phyloP scores from a whole-genome alignment of 1,140 invertebrate genomes.

The Drosophila chauvacae region DNA sequence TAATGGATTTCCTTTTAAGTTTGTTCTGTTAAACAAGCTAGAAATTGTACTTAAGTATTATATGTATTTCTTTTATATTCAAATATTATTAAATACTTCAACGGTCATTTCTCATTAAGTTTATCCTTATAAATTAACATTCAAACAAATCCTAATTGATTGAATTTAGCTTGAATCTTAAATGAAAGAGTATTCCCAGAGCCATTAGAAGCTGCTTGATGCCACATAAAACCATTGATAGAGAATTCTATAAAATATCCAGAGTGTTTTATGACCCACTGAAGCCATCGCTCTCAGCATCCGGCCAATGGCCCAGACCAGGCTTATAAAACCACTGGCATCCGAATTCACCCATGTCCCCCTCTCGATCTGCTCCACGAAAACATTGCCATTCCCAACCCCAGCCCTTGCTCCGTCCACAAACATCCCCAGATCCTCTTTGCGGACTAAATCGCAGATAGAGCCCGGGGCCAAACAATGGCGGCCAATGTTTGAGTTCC shows the following conservation, averaged over 20 bases:
- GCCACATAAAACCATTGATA: neutral
- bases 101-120: no score
- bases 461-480: constrained; percentile 48
- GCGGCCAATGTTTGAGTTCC: constrained; percentile 57
- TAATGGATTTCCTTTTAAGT: no score
- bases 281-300: constrained; percentile 2
- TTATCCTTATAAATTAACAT: no score
- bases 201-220: neutral
- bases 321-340: constrained; percentile 36
- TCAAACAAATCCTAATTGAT: neutral
- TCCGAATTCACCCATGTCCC: neutral
- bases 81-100: neutral
- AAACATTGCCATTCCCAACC: neutral
- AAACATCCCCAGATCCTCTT: constrained; percentile 44
- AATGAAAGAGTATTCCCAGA: neutral
- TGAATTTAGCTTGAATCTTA: no score
- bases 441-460: constrained; percentile 60
- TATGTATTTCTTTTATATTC: neutral
- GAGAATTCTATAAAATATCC: constrained; percentile 2
- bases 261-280: constrained; percentile 25
- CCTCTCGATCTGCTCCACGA: neutral
- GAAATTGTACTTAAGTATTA: no score
- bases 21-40: neutral
- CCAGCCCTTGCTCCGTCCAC: constrained; percentile 2
- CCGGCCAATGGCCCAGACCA: constrained; percentile 22